These are phyloP conservation scores for Portunus trituberculatus DNA, from an alignment of 1,140 invertebrate species.

Conservation along the genomic window DNA sequence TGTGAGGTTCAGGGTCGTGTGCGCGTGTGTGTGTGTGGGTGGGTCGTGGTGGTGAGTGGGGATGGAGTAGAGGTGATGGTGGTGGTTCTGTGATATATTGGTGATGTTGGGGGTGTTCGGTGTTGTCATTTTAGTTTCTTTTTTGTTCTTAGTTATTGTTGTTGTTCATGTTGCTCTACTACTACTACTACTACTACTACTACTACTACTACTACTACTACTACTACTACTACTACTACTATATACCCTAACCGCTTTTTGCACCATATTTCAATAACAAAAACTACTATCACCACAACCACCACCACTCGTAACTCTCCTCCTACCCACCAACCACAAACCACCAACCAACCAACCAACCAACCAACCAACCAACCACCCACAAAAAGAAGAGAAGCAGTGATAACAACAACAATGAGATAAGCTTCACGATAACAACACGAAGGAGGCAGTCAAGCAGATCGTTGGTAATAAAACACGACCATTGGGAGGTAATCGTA, in stretches of 20 bases:
- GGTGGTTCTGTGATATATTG: too few relatives aligned
- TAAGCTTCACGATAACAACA: too few relatives aligned
- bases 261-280: neutral
- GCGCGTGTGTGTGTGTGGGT: too few relatives aligned
- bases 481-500: neutral
- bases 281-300: neutral
- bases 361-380: neutral
- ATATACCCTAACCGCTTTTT: too few relatives aligned
- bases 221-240: conserved; percentile 17
- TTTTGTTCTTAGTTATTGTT: neutral
- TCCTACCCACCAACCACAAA: too few relatives aligned
- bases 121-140: too few relatives aligned
- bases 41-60: neutral
- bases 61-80: too few relatives aligned
- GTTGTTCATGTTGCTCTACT: neutral
- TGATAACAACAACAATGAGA: neutral
- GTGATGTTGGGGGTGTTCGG: too few relatives aligned
- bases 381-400: neutral
- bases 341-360: neutral
- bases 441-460: neutral
- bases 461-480: neutral
- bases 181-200: neutral
- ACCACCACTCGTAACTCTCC: neutral
- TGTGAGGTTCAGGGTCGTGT: neutral
- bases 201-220: conserved; percentile 23